Conservation (phyloP, 2,113 vertebrate species). For the Passer montanus region DNA sequence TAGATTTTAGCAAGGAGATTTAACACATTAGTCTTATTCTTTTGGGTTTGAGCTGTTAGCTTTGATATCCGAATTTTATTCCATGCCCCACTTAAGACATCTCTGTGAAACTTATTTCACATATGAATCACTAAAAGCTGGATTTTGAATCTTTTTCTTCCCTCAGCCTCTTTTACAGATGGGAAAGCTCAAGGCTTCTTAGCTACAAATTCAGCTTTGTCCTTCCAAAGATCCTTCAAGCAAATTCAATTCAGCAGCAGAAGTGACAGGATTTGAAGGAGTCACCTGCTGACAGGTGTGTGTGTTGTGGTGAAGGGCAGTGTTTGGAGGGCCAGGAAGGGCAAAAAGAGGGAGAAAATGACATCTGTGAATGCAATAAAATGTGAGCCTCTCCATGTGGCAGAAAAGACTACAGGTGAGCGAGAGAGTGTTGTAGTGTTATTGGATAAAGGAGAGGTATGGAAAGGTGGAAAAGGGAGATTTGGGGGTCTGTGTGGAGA, state of each 20-base stretch:
- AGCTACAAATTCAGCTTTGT: background rate
- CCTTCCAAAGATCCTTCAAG: background rate
- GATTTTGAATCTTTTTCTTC: background rate
- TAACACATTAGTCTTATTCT: background rate
- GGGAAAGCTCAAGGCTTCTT: background rate
- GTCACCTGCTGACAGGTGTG: background rate
- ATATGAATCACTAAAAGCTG: background rate
- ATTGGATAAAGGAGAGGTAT: background rate
- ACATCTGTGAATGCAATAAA: background rate
- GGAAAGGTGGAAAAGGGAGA: background rate
- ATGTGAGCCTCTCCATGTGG: background rate
- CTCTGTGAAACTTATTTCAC: background rate
- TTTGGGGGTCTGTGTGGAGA: background rate
- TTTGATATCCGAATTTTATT: background rate
- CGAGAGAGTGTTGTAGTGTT: background rate
- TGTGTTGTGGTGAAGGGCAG: background rate
- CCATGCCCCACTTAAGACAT: background rate
- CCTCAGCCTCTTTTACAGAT: background rate
- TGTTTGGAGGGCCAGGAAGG: background rate
- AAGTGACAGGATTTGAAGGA: background rate
- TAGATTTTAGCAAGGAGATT: background rate
- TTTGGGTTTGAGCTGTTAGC: background rate
- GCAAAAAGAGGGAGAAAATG: background rate
- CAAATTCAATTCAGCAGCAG: background rate
- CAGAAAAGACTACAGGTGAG: background rate